Evolutionary conservation across 2,888 invertebrate species (phyloP).

Genomic region (Linnaemya tessellans): DNA sequence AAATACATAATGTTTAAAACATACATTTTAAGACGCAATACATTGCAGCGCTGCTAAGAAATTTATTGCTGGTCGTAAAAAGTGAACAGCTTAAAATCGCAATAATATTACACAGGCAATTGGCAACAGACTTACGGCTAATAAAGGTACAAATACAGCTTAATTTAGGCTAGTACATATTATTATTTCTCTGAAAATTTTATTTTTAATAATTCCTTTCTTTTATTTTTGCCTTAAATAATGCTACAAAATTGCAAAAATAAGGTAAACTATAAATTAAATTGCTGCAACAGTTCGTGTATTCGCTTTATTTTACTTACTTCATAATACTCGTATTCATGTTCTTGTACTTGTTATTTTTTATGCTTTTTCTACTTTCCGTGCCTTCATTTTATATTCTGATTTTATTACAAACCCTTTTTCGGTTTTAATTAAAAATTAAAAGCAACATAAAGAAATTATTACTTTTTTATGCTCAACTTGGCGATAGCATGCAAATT

Average conservation of each 20-base stretch:
- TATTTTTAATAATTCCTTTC: background rate
- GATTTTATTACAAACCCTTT: slow-evolving; percentile 60
- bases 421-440: slow-evolving; percentile 68
- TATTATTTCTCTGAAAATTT: background rate
- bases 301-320: slow-evolving; percentile 36
- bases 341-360: slow-evolving; percentile 21
- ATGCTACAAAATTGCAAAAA: background rate
- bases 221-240: slow-evolving; percentile 4
- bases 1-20: too few relatives aligned
- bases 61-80: slow-evolving; percentile 66
- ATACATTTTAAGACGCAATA: background rate
- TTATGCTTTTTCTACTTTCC: slow-evolving; percentile 29
- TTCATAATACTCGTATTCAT: background rate
- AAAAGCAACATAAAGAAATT: slow-evolving; percentile 66
- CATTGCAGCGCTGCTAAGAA: slow-evolving; percentile 48
- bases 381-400: slow-evolving; percentile 49
- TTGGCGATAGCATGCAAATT: slow-evolving; percentile 58
- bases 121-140: slow-evolving; percentile 53
- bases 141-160: slow-evolving; percentile 50
- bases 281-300: slow-evolving; percentile 60
- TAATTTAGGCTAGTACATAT: background rate
- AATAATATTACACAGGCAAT: slow-evolving; percentile 21
- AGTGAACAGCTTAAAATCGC: slow-evolving; percentile 37
- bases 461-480: slow-evolving; percentile 61
- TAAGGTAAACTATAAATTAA: slow-evolving; percentile 51